A percentile compares a stretch with the other conserved stretches of the same genome.
These are phyloP conservation scores for Zophobas morio DNA, from an alignment of 1,140 invertebrate genomes.

Conservation along the genomic window DNA sequence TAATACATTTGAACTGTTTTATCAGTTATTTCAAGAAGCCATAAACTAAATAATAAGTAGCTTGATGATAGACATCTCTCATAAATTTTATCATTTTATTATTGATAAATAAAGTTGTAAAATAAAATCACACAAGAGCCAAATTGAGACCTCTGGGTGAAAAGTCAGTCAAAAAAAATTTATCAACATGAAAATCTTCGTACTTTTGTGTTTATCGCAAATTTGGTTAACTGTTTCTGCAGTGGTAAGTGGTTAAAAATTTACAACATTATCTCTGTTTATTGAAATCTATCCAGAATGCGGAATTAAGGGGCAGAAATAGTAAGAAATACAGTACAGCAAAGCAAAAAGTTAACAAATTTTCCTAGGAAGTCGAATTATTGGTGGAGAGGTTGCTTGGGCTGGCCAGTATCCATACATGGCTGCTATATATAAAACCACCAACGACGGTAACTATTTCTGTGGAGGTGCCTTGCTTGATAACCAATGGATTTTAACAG, in stretches of 20 bases:
- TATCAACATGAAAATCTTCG: too few species aligned
- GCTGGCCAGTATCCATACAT: constrained; percentile 14
- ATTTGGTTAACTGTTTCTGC: neutral
- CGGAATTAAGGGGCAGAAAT: too few species aligned
- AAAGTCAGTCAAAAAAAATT: too few species aligned
- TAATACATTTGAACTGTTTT: neutral
- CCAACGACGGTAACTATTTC: constrained; percentile 1
- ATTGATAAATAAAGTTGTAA: too few species aligned
- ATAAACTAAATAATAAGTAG: too few species aligned
- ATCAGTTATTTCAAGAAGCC: too few species aligned
- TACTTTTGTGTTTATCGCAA: neutral
- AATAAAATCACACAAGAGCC: too few species aligned
- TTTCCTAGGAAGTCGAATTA: constrained; percentile 4
- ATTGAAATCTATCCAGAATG: too few species aligned
- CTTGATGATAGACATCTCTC: too few species aligned
- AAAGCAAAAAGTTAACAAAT: neutral
- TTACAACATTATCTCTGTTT: neutral
- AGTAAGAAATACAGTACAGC: too few species aligned
- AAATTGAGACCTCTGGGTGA: too few species aligned
- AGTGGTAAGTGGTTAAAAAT: neutral
- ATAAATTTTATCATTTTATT: too few species aligned
- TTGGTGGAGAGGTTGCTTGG: constrained; percentile 11
- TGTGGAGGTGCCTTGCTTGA: constrained; percentile 7
- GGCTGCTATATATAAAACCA: constrained; percentile 20
- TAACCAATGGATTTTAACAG: constrained; percentile 22